Evolutionary conservation across 1,140 invertebrate species (phyloP).

Genomic region (Ceratitis capitata): DNA sequence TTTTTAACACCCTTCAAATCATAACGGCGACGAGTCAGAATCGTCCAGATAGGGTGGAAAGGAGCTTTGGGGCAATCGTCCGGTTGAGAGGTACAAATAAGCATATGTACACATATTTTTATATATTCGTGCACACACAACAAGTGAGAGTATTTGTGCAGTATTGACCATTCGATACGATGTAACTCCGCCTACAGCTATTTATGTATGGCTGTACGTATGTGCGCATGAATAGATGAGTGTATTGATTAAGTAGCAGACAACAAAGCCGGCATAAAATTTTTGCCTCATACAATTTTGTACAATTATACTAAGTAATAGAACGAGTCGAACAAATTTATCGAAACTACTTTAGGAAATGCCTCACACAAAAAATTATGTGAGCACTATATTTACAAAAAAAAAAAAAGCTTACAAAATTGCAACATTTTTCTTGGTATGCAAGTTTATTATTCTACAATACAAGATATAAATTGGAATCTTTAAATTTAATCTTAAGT

Average conservation of each 20-base stretch:
- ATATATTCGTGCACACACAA: not conserved
- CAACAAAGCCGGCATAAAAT: too few relatives aligned
- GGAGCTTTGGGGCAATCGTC: constrained; percentile 24
- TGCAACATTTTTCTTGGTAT: too few relatives aligned
- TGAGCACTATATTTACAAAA: too few relatives aligned
- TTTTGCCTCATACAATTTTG: too few relatives aligned
- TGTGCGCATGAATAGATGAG: not conserved
- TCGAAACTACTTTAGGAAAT: too few relatives aligned
- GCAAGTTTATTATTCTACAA: too few relatives aligned
- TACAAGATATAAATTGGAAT: too few relatives aligned
- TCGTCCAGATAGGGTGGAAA: not conserved
- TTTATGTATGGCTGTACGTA: not conserved
- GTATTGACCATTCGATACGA: not conserved
- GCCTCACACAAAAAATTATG: too few relatives aligned
- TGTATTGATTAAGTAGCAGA: not conserved
- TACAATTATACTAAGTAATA: too few relatives aligned
- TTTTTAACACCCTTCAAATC: constrained; percentile 27
- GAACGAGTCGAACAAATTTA: too few relatives aligned
- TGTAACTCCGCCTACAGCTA: constrained; percentile 32
- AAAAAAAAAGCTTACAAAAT: too few relatives aligned
- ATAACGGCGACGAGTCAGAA: not conserved
- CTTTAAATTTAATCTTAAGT: too few relatives aligned
- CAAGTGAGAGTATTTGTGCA: not conserved
- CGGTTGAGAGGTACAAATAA: not conserved
- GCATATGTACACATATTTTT: not conserved